These are phyloP conservation scores for Litocranius walleri DNA, from an alignment of 2,113 vertebrate species.

Conservation along the genomic window DNA sequence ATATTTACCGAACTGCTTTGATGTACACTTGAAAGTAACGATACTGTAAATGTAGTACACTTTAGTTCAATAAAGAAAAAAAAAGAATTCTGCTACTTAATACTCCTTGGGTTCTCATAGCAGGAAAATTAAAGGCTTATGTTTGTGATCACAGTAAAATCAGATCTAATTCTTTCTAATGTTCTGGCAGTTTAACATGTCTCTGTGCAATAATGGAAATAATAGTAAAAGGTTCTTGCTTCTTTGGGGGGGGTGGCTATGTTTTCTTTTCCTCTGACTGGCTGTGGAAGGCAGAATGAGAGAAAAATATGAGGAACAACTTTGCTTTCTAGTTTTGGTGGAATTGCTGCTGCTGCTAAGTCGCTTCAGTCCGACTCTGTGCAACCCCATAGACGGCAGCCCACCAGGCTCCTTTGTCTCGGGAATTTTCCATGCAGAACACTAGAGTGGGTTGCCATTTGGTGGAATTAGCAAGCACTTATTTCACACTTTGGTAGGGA, in stretches of 20 bases:
- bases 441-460: too few species aligned
- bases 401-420: too few species aligned
- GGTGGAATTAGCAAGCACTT: background rate
- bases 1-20: background rate
- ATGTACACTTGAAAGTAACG: background rate
- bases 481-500: background rate
- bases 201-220: background rate
- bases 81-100: background rate
- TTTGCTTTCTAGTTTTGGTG: background rate
- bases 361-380: too few species aligned
- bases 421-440: too few species aligned
- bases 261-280: background rate
- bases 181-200: background rate
- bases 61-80: background rate
- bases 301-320: background rate
- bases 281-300: background rate
- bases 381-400: rapidly evolving
- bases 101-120: background rate
- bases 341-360: background rate
- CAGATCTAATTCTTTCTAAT: background rate
- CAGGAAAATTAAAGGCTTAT: background rate
- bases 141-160: background rate
- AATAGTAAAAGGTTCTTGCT: too few species aligned
- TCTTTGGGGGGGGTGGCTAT: rapidly evolving
- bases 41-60: background rate